A percentile compares a stretch with the other conserved stretches of the same genome.
Conservation (phyloP, 1,140 invertebrate genomes). For the Lycorma delicatula region DNA sequence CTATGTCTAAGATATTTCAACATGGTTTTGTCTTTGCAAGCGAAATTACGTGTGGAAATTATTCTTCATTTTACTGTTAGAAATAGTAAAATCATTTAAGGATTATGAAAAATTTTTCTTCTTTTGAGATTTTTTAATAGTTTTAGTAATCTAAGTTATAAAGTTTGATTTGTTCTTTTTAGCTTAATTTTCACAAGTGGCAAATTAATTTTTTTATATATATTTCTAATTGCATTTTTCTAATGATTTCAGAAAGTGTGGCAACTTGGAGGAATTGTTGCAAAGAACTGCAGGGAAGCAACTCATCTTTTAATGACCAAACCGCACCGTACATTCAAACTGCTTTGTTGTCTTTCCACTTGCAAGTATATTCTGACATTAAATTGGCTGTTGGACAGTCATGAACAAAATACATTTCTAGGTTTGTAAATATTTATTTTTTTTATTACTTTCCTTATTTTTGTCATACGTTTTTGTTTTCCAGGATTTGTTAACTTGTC, state of each 20-base stretch:
- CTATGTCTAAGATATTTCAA: too few relatives aligned
- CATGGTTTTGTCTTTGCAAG: too few relatives aligned
- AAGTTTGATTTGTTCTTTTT: too few relatives aligned
- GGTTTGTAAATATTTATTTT: conserved; percentile 32
- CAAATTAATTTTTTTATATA: conserved; percentile 7
- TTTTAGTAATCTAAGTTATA: too few relatives aligned
- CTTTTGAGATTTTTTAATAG: too few relatives aligned
- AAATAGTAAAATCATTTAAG: too few relatives aligned
- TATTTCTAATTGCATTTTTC: not conserved
- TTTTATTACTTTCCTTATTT: conserved; percentile 12
- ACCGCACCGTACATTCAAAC: conserved; percentile 71
- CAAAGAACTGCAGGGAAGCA: conserved; percentile 57
- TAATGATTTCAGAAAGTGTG: conserved; percentile 46
- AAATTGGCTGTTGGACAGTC: conserved; percentile 77
- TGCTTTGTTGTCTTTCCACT: conserved; percentile 68
- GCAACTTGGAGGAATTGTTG: conserved; percentile 70
- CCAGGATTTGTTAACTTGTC: too few relatives aligned
- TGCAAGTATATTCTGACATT: conserved; percentile 69
- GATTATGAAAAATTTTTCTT: too few relatives aligned
- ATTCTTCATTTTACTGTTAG: too few relatives aligned
- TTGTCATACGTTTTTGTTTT: too few relatives aligned
- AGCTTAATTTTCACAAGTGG: too few relatives aligned
- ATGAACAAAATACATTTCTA: conserved; percentile 63
- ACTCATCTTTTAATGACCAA: conserved; percentile 78
- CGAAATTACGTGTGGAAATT: too few relatives aligned